Base-by-base conservation (phyloP, 2,888 invertebrate species). In the Drosophila emarginata region DNA sequence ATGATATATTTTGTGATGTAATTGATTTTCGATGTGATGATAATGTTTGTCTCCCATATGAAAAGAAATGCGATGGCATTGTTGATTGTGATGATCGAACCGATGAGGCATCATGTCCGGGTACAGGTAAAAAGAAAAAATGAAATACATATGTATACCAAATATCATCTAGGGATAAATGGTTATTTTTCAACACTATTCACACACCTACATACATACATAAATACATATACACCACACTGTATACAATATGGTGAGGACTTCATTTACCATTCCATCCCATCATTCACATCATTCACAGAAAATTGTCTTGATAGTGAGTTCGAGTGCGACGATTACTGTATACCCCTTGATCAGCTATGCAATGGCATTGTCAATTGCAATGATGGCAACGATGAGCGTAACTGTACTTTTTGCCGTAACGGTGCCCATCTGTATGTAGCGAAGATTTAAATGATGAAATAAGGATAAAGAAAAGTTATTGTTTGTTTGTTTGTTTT, bases 51-150 rank as follows among this genome's bases (percentile, higher is more conserved):
- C 88, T 92, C 77, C 88, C 93, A 75, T 91, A 92, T 85, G 92
- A 92, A 80, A 93, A 93, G 90, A 92, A 92, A 87, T 95, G 96
- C 91, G 93, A 96, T 91, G 92, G 92, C 53, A 82, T 86, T 52
- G 76, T 82, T 6, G 94, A 96, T 90, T 96, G 95, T 90, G 79
- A 89, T 1, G 95, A 95, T 89, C 93, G 92, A 67, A 93, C 93
- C 14, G 95, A 95, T 87, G 95, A 95, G 89, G 92, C 89, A 79
- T 89, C 91, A 81, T 92, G 92, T 88, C 89, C 89, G 45, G 80
- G 80, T 54, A 85, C 91, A 91, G 91, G 91, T 91, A 91, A 90
- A 67, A 51, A 40, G 40, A 64, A 23, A 26, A 6, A 26, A 26
- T 0, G 4, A 23, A 23, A 23, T 23, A 2, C 53, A 63, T 37